These are phyloP conservation scores for Leptothorax acervorum DNA, from an alignment of 2,888 invertebrate genomes.

Conservation along the genomic window DNA sequence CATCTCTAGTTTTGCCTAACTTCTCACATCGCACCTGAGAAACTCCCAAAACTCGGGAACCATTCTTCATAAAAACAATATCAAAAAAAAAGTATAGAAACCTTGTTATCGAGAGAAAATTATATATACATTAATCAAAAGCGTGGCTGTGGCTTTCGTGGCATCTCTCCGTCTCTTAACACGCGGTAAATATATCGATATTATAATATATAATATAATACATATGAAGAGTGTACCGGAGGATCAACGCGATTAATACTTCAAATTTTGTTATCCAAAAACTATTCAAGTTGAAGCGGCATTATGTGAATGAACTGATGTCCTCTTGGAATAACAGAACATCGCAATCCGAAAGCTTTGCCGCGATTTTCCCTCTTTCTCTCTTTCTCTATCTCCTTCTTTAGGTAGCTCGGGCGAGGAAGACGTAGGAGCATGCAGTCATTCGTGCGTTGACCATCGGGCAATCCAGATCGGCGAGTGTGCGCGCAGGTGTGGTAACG, in stretches of 20 bases:
- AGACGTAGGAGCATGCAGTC: constrained; percentile 64
- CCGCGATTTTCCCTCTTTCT: neutral
- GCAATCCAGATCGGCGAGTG: constrained; percentile 61
- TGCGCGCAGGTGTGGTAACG: constrained; percentile 66
- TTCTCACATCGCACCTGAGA: constrained; percentile 25
- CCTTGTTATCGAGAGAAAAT: neutral
- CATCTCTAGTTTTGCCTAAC: neutral
- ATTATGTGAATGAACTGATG: constrained; percentile 12
- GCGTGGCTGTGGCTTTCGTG: no score
- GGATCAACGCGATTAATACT: neutral
- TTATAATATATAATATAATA: neutral
- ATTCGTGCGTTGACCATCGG: constrained; percentile 73
- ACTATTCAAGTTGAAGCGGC: neutral
- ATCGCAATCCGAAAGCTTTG: constrained; percentile 16
- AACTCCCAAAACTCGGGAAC: constrained; percentile 4
- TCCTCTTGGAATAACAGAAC: neutral
- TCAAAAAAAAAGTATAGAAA: neutral
- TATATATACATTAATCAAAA: neutral
- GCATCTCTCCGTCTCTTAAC: neutral
- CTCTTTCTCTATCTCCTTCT: constrained; percentile 8
- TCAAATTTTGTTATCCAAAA: neutral
- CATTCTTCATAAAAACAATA: neutral
- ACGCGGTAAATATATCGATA: neutral
- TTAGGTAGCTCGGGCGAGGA: constrained; percentile 9
- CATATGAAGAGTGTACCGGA: neutral